phyloP scores from a whole-genome alignment of 2,888 invertebrate genomes.

The Nebria salina region DNA sequence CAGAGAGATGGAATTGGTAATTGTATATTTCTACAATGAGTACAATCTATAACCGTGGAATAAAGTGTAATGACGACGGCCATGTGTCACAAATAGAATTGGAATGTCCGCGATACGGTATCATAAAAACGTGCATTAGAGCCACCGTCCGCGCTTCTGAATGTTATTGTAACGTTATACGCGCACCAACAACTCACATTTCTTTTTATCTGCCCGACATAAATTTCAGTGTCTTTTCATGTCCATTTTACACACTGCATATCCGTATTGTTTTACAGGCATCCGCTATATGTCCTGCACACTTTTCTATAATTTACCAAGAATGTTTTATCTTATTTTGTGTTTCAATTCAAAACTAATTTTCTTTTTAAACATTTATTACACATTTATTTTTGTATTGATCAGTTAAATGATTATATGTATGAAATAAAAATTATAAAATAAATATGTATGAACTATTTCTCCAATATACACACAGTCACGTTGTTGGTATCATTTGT shows the following conservation, averaged over 20 bases:
- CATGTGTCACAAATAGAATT: background rate
- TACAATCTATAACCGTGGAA: background rate
- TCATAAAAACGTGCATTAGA: background rate
- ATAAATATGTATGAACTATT: background rate
- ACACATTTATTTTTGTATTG: too few species aligned
- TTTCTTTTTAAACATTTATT: too few species aligned
- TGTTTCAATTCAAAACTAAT: too few species aligned
- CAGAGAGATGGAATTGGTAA: background rate
- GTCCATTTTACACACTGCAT: constrained; percentile 42
- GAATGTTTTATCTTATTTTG: background rate
- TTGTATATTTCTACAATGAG: background rate
- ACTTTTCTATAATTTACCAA: background rate
- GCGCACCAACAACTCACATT: constrained; percentile 32
- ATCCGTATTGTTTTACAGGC: constrained; percentile 42
- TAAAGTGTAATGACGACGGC: background rate
- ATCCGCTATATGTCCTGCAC: background rate
- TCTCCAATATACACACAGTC: background rate
- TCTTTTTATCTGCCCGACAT: constrained; percentile 36
- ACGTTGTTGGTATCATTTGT: background rate
- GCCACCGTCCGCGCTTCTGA: background rate
- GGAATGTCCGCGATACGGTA: background rate
- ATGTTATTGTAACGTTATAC: background rate
- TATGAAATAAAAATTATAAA: too few species aligned
- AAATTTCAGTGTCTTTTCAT: constrained; percentile 44
- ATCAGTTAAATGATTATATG: too few species aligned